Base-by-base conservation (phyloP, 2,888 invertebrate species). In the Watsonalla binaria region DNA sequence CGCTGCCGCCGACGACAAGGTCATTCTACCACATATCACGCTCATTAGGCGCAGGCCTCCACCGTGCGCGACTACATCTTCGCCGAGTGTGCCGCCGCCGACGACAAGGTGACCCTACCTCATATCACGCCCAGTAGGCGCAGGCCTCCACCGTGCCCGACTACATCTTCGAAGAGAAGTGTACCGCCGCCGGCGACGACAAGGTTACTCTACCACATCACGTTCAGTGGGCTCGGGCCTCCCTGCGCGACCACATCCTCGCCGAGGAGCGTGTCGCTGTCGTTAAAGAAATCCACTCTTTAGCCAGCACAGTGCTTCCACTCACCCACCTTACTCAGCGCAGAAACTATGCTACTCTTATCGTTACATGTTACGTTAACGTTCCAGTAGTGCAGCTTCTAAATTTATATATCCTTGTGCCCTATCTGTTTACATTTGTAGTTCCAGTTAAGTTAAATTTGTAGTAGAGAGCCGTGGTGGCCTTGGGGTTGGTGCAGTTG, bases 221-320 rank as follows among this genome's bases (percentile, higher is more conserved):
- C 35, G 6, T 6, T 6, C 35, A 35, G 6, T 35, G 6, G 6
- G 6, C 35, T 6, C 35, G n/a, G 81, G 95, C 97, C 0, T 96
- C 96, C 65, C 96, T 96, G 8, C 92, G 97, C 56, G 97, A 97
- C 86, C 96, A 96, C 80, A 93, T 97, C 68, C 84, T 96, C 47
- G 93, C 95, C 68, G 96, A 97, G 74, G 96, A 96, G 72, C 93
- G 94, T n/a, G n/a, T n/a, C 61, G 92, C 92, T 34, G 91, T n/a
- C 24, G 24, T 24, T 24, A 4, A 24, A 24, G 24, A 24, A 24
- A 24, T 24, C 24, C 24, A 24, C 24, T 4, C 24, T 4, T 2
- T 24, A 24, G 24, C 24, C 24, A 24, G n/a, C n/a, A n/a, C n/a
- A n/a, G n/a, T n/a, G n/a, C n/a, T n/a, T n/a, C n/a, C n/a, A n/a